Percentiles rank a stretch among this genome's conserved stretches.
Conservation (phyloP, 2,888 invertebrate species). For the Macrophya alboannulata region DNA sequence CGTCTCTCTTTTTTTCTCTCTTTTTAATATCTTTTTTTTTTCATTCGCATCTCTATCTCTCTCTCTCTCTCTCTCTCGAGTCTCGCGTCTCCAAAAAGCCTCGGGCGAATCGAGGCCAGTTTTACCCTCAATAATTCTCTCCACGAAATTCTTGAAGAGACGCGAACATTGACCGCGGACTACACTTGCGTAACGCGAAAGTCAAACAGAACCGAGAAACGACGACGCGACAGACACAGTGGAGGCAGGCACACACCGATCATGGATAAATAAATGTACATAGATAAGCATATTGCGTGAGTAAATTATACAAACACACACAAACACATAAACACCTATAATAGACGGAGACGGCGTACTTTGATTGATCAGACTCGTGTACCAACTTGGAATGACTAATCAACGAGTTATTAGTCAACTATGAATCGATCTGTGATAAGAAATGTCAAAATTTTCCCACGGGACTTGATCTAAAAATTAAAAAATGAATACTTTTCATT, state of each 20-base stretch:
- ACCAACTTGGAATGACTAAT: not conserved
- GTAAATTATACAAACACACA: not conserved
- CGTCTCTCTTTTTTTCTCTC: slow-evolving; percentile 8
- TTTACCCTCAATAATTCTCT: not conserved
- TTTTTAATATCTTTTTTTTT: slow-evolving; percentile 1
- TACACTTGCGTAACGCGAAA: slow-evolving; percentile 51
- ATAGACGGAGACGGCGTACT: not conserved
- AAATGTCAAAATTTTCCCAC: not conserved
- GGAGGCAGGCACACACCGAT: not conserved
- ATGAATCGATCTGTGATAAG: not conserved
- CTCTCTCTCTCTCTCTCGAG: not conserved
- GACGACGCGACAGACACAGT: not conserved
- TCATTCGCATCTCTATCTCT: not conserved
- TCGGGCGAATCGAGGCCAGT: slow-evolving; percentile 33
- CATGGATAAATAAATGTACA: not conserved
- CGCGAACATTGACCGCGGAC: slow-evolving; percentile 46
- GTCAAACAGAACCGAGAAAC: slow-evolving; percentile 30
- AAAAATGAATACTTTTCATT: too few relatives aligned
- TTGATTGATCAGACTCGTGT: not conserved
- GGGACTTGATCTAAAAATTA: not conserved
- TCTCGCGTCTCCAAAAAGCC: not conserved
- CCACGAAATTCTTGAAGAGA: not conserved
- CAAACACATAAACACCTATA: not conserved
- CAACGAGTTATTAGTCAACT: not conserved
- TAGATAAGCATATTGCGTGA: too few relatives aligned